Percentiles rank a stretch among this genome's conserved stretches.
Evolutionary conservation across 2,113 vertebrate genomes (phyloP).

Genomic region (Strigops habroptila): DNA sequence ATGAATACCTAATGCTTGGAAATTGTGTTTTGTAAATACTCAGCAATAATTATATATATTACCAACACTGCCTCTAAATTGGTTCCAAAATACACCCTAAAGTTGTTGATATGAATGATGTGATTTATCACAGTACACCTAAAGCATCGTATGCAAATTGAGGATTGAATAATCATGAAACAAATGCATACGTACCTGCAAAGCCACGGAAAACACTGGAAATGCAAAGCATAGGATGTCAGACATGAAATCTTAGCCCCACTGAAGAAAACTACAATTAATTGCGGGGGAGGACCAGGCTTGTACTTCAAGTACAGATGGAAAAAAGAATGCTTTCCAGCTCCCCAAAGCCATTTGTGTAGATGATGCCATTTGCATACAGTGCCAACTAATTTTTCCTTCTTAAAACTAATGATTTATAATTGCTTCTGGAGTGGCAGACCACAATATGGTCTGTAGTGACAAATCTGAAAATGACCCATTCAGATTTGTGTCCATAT

Average conservation of each 20-base stretch:
- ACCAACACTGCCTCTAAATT: neutral
- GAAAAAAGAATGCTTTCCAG: neutral
- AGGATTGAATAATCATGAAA: neutral
- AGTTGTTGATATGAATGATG: neutral
- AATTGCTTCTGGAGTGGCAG: neutral
- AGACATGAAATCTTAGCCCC: neutral
- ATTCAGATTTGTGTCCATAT: neutral
- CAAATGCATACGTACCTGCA: neutral
- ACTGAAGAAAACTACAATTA: neutral
- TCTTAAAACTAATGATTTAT: slow-evolving; percentile 21
- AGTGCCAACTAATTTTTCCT: neutral
- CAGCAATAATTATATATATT: neutral
- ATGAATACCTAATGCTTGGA: neutral
- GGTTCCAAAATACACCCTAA: neutral
- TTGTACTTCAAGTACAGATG: neutral
- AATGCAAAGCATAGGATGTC: neutral
- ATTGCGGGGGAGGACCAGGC: neutral
- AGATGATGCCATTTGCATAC: neutral
- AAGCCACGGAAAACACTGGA: neutral
- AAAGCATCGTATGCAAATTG: neutral
- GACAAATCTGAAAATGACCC: neutral
- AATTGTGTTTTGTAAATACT: neutral
- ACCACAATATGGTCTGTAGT: neutral
- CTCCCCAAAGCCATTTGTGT: neutral
- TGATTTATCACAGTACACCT: neutral